Conservation (phyloP, 1,140 invertebrate species). For the Tetramorium simillimum region DNA sequence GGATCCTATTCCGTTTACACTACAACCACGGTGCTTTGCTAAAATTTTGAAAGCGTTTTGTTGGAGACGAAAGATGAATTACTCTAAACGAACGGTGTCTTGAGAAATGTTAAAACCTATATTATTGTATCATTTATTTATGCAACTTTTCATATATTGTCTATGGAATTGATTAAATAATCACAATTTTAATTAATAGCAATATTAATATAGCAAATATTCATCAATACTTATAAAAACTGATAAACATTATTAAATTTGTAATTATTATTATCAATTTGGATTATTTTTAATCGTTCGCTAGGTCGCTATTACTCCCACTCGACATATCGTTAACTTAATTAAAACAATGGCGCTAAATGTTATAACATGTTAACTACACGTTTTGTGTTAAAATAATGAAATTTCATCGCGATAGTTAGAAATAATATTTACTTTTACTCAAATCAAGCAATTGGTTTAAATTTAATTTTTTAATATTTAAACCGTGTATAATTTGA, state of each 20-base stretch:
- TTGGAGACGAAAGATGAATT: neutral
- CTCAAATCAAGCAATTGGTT: too few species aligned
- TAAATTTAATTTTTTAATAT: too few species aligned
- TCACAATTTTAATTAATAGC: neutral
- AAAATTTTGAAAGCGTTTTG: slow-evolving; percentile 11
- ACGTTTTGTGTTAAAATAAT: too few species aligned
- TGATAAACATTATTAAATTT: neutral
- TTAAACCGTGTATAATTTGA: neutral
- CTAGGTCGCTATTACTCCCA: too few species aligned
- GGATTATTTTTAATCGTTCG: too few species aligned
- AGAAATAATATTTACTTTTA: too few species aligned
- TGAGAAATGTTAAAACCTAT: neutral
- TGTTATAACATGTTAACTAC: too few species aligned
- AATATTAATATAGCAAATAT: neutral
- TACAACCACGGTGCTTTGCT: neutral
- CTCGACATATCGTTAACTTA: too few species aligned
- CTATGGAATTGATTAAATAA: slow-evolving; percentile 9
- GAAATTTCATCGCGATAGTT: too few species aligned
- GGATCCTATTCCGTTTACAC: slow-evolving; percentile 9
- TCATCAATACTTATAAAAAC: neutral
- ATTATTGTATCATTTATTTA: neutral
- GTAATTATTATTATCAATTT: too few species aligned
- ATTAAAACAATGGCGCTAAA: too few species aligned
- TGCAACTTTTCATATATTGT: neutral
- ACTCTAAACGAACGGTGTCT: neutral